Evolutionary conservation across 2,888 invertebrate genomes (phyloP).

Genomic region (Drosophila paramelanica): DNA sequence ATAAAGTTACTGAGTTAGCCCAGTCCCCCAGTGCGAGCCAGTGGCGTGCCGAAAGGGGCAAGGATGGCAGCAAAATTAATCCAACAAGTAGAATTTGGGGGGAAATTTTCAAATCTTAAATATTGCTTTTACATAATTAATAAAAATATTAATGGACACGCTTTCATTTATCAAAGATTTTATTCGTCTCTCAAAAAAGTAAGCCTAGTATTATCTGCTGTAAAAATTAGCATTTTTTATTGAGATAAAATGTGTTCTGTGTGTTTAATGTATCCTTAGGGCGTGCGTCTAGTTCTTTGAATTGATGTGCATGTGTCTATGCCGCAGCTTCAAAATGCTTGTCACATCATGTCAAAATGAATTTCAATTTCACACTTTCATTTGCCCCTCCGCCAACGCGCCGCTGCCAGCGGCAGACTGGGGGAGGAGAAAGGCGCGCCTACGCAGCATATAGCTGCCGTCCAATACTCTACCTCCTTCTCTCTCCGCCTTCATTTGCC

Average conservation of each 20-base stretch:
- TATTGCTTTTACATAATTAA: too few relatives aligned
- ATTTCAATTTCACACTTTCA: constrained; percentile 69
- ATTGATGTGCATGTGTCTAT: background rate
- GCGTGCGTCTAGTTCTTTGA: background rate
- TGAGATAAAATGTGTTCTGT: too few relatives aligned
- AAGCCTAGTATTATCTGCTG: too few relatives aligned
- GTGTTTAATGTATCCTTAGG: constrained; percentile 1
- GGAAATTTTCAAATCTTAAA: too few relatives aligned
- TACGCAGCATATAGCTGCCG: constrained; percentile 19
- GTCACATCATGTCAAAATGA: constrained; percentile 43
- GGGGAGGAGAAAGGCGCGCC: constrained; percentile 13
- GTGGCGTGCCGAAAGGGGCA: constrained; percentile 23
- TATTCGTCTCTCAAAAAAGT: too few relatives aligned
- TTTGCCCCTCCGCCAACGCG: constrained; percentile 19
- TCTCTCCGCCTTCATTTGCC: constrained; percentile 8
- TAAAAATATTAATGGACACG: too few relatives aligned
- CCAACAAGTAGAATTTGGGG: background rate
- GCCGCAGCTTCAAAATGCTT: constrained; percentile 10
- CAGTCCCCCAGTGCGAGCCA: constrained; percentile 15
- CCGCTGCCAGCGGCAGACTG: constrained; percentile 37
- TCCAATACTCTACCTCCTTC: background rate
- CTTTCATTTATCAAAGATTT: too few relatives aligned
- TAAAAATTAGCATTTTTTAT: too few relatives aligned
- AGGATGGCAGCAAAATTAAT: background rate
- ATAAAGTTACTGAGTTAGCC: constrained; percentile 45